Conservation (phyloP, 1,140 invertebrate genomes). For the Tetragonula clypearis region DNA sequence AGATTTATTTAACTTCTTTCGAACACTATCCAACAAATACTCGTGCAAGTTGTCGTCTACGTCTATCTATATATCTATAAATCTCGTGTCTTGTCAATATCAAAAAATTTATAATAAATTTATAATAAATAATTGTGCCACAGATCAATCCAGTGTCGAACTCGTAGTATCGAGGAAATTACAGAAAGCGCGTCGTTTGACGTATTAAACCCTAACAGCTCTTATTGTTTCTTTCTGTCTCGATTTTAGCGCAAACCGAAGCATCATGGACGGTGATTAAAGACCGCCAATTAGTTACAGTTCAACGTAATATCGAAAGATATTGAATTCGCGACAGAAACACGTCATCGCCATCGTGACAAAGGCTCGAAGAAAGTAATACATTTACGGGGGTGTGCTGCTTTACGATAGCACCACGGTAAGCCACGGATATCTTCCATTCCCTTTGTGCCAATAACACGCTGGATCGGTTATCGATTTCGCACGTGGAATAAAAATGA, state of each 20-base stretch:
- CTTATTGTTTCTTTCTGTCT: background rate
- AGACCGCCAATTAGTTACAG: background rate
- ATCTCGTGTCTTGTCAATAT: no score
- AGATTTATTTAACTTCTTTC: no score
- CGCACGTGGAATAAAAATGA: conserved; percentile 22
- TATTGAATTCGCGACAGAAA: conserved; percentile 5
- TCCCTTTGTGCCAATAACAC: conserved; percentile 30
- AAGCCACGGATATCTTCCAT: conserved; percentile 24
- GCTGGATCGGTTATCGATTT: conserved; percentile 43
- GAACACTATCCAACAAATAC: no score
- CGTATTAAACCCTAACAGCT: background rate
- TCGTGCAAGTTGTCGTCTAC: no score
- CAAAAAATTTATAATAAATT: no score
- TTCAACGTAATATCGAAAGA: conserved; percentile 9
- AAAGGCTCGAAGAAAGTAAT: conserved; percentile 13
- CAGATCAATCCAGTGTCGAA: no score
- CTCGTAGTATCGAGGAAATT: background rate
- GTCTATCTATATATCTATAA: no score
- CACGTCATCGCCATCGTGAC: background rate
- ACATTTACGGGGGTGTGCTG: conserved; percentile 21
- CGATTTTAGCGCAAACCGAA: background rate
- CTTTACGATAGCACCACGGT: conserved; percentile 28
- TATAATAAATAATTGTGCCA: no score
- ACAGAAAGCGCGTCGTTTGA: background rate
- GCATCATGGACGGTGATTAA: conserved; percentile 13